Evolutionary conservation across 53 echinoderm and acorn worm species (phyloP).

Genomic region (Echinometra lucunter): DNA sequence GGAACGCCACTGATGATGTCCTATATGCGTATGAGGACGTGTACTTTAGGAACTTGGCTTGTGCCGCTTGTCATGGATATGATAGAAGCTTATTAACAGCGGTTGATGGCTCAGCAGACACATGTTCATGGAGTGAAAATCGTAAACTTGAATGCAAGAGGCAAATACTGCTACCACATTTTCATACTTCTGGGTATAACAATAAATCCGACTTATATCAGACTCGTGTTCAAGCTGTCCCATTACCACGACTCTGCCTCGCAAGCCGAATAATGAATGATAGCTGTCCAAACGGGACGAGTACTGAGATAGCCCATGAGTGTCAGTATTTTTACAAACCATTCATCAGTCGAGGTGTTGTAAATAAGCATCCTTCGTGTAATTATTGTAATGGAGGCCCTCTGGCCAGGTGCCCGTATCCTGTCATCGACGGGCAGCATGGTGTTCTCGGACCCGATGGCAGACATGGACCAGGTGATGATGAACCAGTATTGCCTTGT

Average conservation of each 20-base stretch:
- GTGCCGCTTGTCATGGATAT: background rate
- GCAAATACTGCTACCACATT: background rate
- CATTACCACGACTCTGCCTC: constrained; percentile 31
- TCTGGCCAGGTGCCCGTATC: background rate
- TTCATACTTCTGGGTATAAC: background rate
- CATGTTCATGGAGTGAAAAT: background rate
- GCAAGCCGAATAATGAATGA: background rate
- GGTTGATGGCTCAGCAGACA: background rate
- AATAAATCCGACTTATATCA: background rate
- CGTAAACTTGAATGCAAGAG: background rate
- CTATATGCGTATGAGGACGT: background rate
- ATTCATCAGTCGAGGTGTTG: background rate
- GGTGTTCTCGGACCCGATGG: background rate
- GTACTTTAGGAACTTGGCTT: constrained; percentile 28
- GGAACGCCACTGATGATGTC: background rate
- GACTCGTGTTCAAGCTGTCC: background rate
- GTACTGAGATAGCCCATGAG: background rate
- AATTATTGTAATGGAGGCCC: background rate
- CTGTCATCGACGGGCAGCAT: background rate
- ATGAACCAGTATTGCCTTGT: background rate
- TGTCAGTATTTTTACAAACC: constrained; percentile 30
- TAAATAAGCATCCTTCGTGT: background rate
- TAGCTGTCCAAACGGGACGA: background rate
- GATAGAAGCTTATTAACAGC: background rate
- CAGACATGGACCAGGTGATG: background rate